Base-by-base conservation (phyloP, 2,113 vertebrate species). In the Callipepla squamata region DNA sequence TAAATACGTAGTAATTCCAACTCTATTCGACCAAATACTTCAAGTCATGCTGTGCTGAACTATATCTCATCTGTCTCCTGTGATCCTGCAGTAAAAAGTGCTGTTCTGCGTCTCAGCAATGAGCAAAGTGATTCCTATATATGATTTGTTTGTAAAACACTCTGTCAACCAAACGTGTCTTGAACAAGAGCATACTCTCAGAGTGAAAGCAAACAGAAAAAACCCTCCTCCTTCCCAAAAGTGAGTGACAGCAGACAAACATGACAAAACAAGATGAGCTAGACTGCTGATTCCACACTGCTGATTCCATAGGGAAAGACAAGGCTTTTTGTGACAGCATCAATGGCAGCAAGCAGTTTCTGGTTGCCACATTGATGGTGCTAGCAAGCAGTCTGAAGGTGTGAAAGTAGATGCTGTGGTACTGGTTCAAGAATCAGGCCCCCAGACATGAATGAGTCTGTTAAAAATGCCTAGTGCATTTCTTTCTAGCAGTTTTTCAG, bases 61-160 rank as follows among this genome's bases (percentile, higher is more conserved):
- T 74, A 32, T 20, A 26, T 30, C 86, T 94, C 86, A 92, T 92
- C 83, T 75, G 57, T 75, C 93, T 93, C 83, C 68, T 4, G 77
- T 92, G 88, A 95, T 81, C 61, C 83, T 2, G 4, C 86, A 84
- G 48, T 87, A 93, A 88, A 95, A 96, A 81, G 38, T 68, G 76
- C 26, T 80, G 86, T 18, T 84, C 86, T 79, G 57, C 83, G 48
- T 95, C 94, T 90, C 88, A 79, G 84, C 84, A n/a, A 68, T 0
- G 10, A 95, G 78, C 61, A 93, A 95, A 94, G 83, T 6, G 48
- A 89, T 89, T 94, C 94, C 78, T 72, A 62, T 53, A 63, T 78
- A 94, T 61, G 67, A 83, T 81, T 92, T 93, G 95, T 95, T 94
- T 94, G 92, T 79, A 92, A 94, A 96, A 92, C 94, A 95, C 58